These are phyloP conservation scores for Wasmannia auropunctata DNA, from an alignment of 1,140 invertebrate genomes.

Conservation along the genomic window DNA sequence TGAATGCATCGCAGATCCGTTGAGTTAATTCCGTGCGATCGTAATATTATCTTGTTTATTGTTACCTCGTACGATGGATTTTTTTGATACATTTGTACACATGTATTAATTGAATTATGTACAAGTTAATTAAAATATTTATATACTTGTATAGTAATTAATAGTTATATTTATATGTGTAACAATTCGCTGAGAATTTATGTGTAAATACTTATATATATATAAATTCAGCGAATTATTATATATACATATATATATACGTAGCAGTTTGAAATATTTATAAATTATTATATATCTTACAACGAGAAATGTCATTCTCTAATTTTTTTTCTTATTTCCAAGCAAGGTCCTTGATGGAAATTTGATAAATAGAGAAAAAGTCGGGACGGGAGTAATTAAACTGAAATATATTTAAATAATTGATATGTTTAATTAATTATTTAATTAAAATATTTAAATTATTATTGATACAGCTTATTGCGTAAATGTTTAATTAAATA, in stretches of 20 bases:
- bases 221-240: no score
- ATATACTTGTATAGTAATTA: no score
- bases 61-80: neutral
- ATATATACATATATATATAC: no score
- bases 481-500: neutral
- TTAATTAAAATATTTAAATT: constrained; percentile 10
- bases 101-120: neutral
- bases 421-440: neutral
- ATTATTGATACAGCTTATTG: neutral
- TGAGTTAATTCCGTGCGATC: neutral
- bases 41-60: neutral
- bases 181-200: no score
- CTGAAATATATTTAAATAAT: constrained; percentile 10
- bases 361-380: neutral
- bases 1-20: neutral
- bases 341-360: neutral
- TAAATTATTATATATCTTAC: no score
- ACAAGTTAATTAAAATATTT: neutral
- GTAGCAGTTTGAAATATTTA: no score
- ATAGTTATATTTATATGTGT: neutral
- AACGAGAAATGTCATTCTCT: neutral
- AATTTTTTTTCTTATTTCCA: neutral
- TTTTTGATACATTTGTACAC: neutral
- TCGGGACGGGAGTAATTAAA: neutral
- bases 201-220: no score